Percentiles rank a stretch among this genome's conserved stretches.
These are phyloP conservation scores for Mobula hypostoma DNA, from an alignment of 2,113 vertebrate species.

Conservation along the genomic window DNA sequence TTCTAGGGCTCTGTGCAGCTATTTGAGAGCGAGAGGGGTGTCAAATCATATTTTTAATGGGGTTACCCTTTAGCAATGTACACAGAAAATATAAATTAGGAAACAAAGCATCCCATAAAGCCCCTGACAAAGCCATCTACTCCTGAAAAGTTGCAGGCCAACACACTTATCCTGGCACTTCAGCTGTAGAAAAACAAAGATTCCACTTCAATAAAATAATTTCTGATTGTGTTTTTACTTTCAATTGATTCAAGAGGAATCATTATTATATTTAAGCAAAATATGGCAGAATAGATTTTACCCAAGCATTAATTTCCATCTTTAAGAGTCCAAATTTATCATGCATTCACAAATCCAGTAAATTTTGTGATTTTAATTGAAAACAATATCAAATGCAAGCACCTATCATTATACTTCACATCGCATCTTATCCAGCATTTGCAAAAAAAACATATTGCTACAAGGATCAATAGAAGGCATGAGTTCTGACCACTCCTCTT, in stretches of 20 bases:
- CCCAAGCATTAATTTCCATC: background rate
- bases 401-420: too few species aligned
- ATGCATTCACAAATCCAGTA: background rate
- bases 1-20: too few species aligned
- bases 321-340: background rate
- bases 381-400: too few species aligned
- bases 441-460: background rate
- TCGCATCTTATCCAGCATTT: background rate
- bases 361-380: too few species aligned
- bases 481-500: background rate
- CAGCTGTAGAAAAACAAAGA: background rate
- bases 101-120: background rate
- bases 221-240: background rate
- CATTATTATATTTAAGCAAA: too few species aligned
- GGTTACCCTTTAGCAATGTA: background rate
- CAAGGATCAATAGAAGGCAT: background rate
- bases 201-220: background rate
- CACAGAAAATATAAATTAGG: background rate
- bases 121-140: background rate
- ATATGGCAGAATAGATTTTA: too few species aligned
- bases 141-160: background rate
- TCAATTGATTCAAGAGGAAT: background rate
- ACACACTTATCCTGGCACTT: background rate
- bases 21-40: too few species aligned
- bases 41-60: too few species aligned